Percentiles rank a stretch among this genome's conserved stretches.
Evolutionary conservation across 2,797 vertebrate species (phyloP).

Genomic region (Kryptolebias ocellatus): DNA sequence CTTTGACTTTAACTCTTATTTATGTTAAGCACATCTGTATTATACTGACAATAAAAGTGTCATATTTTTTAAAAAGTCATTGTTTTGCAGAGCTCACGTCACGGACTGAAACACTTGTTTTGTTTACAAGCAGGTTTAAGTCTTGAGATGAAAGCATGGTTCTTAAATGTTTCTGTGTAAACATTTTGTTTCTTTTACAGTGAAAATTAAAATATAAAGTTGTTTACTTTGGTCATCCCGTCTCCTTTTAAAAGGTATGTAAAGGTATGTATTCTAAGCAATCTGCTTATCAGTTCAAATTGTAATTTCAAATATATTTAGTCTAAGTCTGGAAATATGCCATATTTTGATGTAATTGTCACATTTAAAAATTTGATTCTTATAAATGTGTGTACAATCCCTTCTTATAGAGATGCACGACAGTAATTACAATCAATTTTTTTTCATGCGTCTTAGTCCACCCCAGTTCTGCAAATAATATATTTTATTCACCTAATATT

Average conservation of each 20-base stretch:
- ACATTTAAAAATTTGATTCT: too few relatives aligned
- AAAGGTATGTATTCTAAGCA: conserved; percentile 41
- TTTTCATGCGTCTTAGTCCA: neutral
- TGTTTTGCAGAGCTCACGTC: conserved; percentile 47
- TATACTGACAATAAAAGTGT: conserved; percentile 71
- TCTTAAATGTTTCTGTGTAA: conserved; percentile 10
- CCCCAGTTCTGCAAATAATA: neutral
- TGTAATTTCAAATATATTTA: conserved; percentile 12
- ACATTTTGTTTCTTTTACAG: conserved; percentile 18
- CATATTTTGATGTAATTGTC: too few relatives aligned
- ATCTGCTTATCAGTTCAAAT: conserved; percentile 21
- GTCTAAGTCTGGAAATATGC: too few relatives aligned
- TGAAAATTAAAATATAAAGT: conserved; percentile 29
- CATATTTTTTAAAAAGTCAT: conserved; percentile 71
- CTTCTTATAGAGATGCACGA: conserved; percentile 19
- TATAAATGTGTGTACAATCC: neutral
- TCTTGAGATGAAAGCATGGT: neutral
- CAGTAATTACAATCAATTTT: neutral
- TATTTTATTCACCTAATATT: conserved; percentile 21
- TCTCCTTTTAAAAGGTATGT: conserved; percentile 43
- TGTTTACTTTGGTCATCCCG: conserved; percentile 20
- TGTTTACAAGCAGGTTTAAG: conserved; percentile 25
- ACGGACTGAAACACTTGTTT: conserved; percentile 26
- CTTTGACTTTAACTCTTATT: conserved; percentile 82
- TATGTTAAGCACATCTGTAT: conserved; percentile 81